Evolutionary conservation across 2,797 vertebrate species (phyloP).

Genomic region (Adrianichthys oophorus): DNA sequence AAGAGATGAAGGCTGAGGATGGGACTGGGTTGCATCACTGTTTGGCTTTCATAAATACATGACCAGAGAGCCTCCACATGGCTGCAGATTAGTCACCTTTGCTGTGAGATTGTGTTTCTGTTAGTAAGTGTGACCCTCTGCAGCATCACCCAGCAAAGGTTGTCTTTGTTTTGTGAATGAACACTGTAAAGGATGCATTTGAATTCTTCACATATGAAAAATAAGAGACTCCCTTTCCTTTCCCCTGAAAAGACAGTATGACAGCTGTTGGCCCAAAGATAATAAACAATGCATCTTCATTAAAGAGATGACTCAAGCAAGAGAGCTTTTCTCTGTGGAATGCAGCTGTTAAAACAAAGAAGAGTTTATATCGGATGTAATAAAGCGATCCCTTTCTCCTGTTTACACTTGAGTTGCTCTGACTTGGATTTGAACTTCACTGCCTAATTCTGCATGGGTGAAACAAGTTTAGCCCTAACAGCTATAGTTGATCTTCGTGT

Average conservation of each 20-base stretch:
- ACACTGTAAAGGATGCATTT: background rate
- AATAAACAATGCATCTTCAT: constrained; percentile 40
- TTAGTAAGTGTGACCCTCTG: constrained; percentile 33
- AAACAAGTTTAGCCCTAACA: constrained; percentile 47
- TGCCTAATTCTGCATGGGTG: constrained; percentile 60
- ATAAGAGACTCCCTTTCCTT: background rate
- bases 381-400: constrained; percentile 47
- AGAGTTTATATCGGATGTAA: constrained; percentile 31
- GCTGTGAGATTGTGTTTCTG: constrained; percentile 27
- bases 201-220: constrained; percentile 3
- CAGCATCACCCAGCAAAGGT: constrained; percentile 13
- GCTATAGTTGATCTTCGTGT: constrained; percentile 21
- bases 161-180: constrained; percentile 16
- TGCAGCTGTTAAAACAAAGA: constrained; percentile 40
- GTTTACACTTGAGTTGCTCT: constrained; percentile 57
- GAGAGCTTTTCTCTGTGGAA: constrained; percentile 41
- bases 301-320: constrained; percentile 46
- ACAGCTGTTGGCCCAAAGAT: constrained; percentile 21
- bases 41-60: constrained; percentile 31
- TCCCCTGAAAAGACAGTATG: constrained; percentile 27
- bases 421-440: constrained; percentile 57
- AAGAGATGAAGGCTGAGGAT: constrained; percentile 24
- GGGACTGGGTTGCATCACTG: constrained; percentile 20
- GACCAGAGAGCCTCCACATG: constrained; percentile 16
- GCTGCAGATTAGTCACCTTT: constrained; percentile 40